Base-by-base conservation (phyloP, 2,113 vertebrate species). In the Phaethon lepturus region DNA sequence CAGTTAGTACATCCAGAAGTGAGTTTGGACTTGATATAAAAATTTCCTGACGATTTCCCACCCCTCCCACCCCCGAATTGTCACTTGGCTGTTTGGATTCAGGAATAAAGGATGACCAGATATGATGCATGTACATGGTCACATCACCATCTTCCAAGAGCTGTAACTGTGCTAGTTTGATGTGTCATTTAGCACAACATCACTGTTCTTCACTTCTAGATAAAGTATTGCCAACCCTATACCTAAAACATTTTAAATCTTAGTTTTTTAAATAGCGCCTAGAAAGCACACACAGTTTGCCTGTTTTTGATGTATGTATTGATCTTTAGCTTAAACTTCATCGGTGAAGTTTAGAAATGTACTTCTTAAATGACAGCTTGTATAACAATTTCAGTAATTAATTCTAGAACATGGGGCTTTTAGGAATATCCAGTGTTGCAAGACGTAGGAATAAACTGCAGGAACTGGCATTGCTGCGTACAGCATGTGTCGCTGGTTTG, bases 401-500 rank as follows among this genome's bases (percentile, higher is more conserved):
- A 81, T 94, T 92, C 69, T 85, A 55, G 75, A 67, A 59, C 28
- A 55, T 47, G 62, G 60, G 64, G 31, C 29, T 91, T 69, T 68
- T 69, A 84, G 83, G 88, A 91, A 92, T 92, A 86, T 83, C 75
- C 77, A 67, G 24, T 29, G 84, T 86, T 83, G 38, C 29, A 88
- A 72, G 88, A 93, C 1, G 10, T 90, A 75, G 77, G 86, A 92
- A 35, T 74, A 26, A 67, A 49, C 78, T 31, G 82, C 53, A 40
- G 33, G 93, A 91, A 64, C 86, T 86, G 86, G 79, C 88, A 83
- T 93, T 88, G 49, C 88, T 58, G 49, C 3, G 2, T 0, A 2
- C 20, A 63, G 91, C 71, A 86, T 62, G 3, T 24, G 63, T 15
- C 79, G 11, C 78, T 55, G 42, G 13, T 88, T 49, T 80, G 71